These are phyloP conservation scores for Meda fulgida DNA, from an alignment of 2,797 vertebrate genomes.

Conservation along the genomic window DNA sequence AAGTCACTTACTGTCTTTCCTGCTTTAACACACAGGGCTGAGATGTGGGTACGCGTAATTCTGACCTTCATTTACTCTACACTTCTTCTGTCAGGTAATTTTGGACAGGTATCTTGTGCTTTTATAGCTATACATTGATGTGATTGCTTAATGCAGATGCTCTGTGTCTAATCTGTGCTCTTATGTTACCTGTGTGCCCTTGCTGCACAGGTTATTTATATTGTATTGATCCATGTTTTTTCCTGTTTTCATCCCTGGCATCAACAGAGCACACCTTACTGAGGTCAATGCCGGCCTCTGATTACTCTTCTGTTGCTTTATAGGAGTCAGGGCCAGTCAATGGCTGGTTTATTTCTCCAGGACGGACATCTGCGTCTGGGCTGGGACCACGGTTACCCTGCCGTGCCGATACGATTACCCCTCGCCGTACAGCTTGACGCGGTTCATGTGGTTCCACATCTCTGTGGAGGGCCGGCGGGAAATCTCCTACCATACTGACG, in stretches of 20 bases:
- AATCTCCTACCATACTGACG: constrained; percentile 75
- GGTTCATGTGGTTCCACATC: constrained; percentile 81
- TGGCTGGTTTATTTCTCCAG: constrained; percentile 81
- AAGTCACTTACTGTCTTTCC: neutral
- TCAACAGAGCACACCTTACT: neutral
- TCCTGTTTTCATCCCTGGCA: constrained; percentile 68
- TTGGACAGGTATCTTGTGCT: neutral
- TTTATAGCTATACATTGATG: neutral
- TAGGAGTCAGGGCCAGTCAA: constrained; percentile 71
- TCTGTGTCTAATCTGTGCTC: constrained; percentile 15
- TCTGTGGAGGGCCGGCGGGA: constrained; percentile 74
- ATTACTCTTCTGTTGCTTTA: constrained; percentile 36
- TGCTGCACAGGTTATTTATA: constrained; percentile 79
- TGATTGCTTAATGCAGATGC: neutral
- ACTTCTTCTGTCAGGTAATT: constrained; percentile 76
- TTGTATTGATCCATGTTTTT: constrained; percentile 69
- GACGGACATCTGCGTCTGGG: constrained; percentile 80
- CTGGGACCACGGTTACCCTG: constrained; percentile 78
- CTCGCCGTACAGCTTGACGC: constrained; percentile 73
- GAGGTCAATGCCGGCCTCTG: neutral
- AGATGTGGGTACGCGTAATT: constrained; percentile 77
- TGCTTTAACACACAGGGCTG: constrained; percentile 17
- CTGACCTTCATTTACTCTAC: constrained; percentile 69
- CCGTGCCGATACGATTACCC: constrained; percentile 81
- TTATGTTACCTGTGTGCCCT: constrained; percentile 68